Evolutionary conservation across 2,888 invertebrate species (phyloP).

Genomic region (Mayetiola destructor): DNA sequence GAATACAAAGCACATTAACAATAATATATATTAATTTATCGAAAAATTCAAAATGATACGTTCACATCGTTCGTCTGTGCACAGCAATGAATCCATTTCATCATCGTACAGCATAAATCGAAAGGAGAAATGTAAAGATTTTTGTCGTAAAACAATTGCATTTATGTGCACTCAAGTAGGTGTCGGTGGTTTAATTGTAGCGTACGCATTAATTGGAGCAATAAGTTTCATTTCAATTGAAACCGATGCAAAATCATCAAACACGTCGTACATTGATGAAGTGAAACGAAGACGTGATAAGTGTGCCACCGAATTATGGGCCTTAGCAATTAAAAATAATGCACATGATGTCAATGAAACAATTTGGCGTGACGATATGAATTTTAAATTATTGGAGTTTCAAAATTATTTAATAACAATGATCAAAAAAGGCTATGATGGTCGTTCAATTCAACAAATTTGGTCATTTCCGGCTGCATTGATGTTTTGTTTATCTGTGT

Average conservation of each 20-base stretch:
- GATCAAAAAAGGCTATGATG: slow-evolving; percentile 56
- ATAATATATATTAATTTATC: no score
- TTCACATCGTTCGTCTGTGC: slow-evolving; percentile 41
- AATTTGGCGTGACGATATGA: slow-evolving; percentile 45
- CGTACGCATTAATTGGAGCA: slow-evolving; percentile 76
- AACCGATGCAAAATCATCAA: slow-evolving; percentile 38
- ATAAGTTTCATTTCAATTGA: slow-evolving; percentile 69
- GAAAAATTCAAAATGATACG: no score
- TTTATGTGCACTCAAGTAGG: slow-evolving; percentile 90
- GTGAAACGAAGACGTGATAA: slow-evolving; percentile 39
- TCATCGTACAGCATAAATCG: slow-evolving; percentile 52
- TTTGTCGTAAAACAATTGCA: slow-evolving; percentile 69
- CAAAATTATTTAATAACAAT: slow-evolving; percentile 53
- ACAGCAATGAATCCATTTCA: slow-evolving; percentile 44
- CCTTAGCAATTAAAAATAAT: slow-evolving; percentile 49
- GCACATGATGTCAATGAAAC: slow-evolving; percentile 43
- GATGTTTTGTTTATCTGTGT: slow-evolving; percentile 77
- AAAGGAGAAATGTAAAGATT: slow-evolving; percentile 65
- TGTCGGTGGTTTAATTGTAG: slow-evolving; percentile 73
- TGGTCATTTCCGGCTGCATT: slow-evolving; percentile 81
- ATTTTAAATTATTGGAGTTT: slow-evolving; percentile 47
- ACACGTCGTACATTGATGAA: slow-evolving; percentile 37
- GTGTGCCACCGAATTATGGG: slow-evolving; percentile 52
- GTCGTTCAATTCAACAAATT: slow-evolving; percentile 48
- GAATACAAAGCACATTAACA: no score